Base-by-base conservation (phyloP, 2,113 vertebrate species). In the Nibea coibor region DNA sequence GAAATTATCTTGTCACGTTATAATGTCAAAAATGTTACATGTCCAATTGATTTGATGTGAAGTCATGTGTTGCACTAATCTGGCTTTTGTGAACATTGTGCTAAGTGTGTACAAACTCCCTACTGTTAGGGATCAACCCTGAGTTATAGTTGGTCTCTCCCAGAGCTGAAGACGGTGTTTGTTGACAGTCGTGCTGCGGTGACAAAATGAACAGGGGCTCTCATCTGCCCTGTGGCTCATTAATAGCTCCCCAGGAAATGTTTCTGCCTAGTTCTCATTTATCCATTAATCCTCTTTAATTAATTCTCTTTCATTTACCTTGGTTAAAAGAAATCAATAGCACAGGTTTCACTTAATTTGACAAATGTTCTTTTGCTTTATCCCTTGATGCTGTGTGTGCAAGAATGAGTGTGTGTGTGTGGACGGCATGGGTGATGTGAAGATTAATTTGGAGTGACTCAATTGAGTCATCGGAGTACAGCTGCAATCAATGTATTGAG, bases 231-330 rank as follows among this genome's bases (percentile, higher is more conserved):
- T 45, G 57, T 66, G 81, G 89, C 89, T 90, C 90, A 92, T 91
- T 94, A 90, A 87, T 90, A 80, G 68, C 72, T 83, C 85, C 91
- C 45, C 51, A 12, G 87, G 90, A 93, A 85, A 89, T 48, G 58
- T 88, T 42, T 90, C 85, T 88, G 88, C 86, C 64, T 28, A 66
- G 90, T 92, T 70, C 91, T 94, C 89, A 83, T 95, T 94, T 92
- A 94, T 93, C 94, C 88, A 90, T 95, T 94, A 93, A 96, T 94
- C 93, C 85, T 87, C 51, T 94, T 94, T 95, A 95, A 93, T 83
- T 94, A 95, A 95, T 96, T 96, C 89, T 90, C 93, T 94, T 95
- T 91, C 88, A 83, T 92, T 94, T 88, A 70, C 92, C 91, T 90
- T 94, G 78, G 58, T 92, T 91, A 88, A 88, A 72, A 91, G 87